Conservation (phyloP, 2,797 vertebrate genomes). For the Atherinosoma microstoma region DNA sequence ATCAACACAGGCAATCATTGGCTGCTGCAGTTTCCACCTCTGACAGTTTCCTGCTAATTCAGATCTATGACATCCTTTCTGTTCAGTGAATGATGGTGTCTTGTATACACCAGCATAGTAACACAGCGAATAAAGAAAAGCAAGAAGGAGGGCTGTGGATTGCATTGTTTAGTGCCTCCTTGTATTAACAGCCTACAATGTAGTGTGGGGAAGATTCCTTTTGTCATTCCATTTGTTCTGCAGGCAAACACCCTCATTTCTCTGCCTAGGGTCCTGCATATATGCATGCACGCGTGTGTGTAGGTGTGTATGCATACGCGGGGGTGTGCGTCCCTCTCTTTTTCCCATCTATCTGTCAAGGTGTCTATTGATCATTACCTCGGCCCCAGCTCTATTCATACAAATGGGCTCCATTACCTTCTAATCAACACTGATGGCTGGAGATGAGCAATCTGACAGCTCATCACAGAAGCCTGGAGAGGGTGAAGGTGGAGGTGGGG, state of each 20-base stretch:
- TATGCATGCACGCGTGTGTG: slow-evolving; percentile 44
- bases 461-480: slow-evolving; percentile 69
- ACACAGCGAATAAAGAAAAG: slow-evolving; percentile 47
- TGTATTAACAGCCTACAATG: slow-evolving; percentile 76
- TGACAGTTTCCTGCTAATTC: slow-evolving; percentile 66
- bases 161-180: slow-evolving; percentile 81
- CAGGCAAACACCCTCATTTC: slow-evolving; percentile 79
- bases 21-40: slow-evolving; percentile 35
- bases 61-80: slow-evolving; percentile 61
- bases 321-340: slow-evolving; percentile 33
- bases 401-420: slow-evolving; percentile 83
- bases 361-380: slow-evolving; percentile 83
- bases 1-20: slow-evolving; percentile 44
- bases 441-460: slow-evolving; percentile 81
- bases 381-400: slow-evolving; percentile 78
- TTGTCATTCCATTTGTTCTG: slow-evolving; percentile 84
- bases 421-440: slow-evolving; percentile 82
- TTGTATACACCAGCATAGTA: slow-evolving; percentile 33
- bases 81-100: slow-evolving; percentile 50
- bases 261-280: slow-evolving; percentile 59
- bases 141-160: slow-evolving; percentile 53
- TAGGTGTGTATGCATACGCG: slow-evolving; percentile 32
- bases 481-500: slow-evolving; percentile 41
- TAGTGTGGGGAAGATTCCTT: slow-evolving; percentile 78
- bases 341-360: slow-evolving; percentile 79